phyloP scores from a whole-genome alignment of 2,888 invertebrate species.

The Brachynemurus nebulosus region DNA sequence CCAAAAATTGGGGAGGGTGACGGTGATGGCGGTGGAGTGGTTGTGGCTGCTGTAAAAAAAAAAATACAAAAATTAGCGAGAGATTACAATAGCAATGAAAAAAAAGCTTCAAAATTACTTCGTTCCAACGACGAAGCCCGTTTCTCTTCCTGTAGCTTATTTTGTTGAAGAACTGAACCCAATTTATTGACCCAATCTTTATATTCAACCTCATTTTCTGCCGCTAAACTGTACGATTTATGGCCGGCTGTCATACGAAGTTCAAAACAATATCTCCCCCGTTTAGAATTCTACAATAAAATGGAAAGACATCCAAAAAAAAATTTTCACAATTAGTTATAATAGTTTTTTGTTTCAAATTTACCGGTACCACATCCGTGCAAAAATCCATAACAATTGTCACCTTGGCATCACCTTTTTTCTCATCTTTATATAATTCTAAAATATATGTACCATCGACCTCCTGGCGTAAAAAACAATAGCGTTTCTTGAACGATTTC shows the following conservation, averaged over 20 bases:
- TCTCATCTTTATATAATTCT: conserved; percentile 87
- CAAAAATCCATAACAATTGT: conserved; percentile 91
- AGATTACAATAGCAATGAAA: neutral
- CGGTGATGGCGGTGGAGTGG: conserved; percentile 43
- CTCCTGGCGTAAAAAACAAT: conserved; percentile 79
- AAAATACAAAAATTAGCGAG: neutral
- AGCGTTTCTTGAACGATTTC: conserved; percentile 82
- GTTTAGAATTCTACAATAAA: conserved; percentile 56
- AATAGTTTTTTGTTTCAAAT: conserved; percentile 16
- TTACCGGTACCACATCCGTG: conserved; percentile 71
- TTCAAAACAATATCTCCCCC: conserved; percentile 78
- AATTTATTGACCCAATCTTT: conserved; percentile 75
- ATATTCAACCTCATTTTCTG: conserved; percentile 72
- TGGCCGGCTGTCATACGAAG: conserved; percentile 73
- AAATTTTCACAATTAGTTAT: neutral
- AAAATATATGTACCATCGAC: conserved; percentile 84
- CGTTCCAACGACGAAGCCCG: conserved; percentile 51
- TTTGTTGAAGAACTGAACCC: conserved; percentile 69
- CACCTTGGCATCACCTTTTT: conserved; percentile 79
- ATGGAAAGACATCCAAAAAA: conserved; percentile 5
- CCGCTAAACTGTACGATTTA: conserved; percentile 73
- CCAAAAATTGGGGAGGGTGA: conserved; percentile 56
- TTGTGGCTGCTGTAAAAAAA: conserved; percentile 26
- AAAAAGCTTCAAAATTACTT: conserved; percentile 23
- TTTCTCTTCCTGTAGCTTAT: conserved; percentile 67